Base-by-base conservation (phyloP, 2,888 invertebrate genomes). In the Cepaea hortensis region DNA sequence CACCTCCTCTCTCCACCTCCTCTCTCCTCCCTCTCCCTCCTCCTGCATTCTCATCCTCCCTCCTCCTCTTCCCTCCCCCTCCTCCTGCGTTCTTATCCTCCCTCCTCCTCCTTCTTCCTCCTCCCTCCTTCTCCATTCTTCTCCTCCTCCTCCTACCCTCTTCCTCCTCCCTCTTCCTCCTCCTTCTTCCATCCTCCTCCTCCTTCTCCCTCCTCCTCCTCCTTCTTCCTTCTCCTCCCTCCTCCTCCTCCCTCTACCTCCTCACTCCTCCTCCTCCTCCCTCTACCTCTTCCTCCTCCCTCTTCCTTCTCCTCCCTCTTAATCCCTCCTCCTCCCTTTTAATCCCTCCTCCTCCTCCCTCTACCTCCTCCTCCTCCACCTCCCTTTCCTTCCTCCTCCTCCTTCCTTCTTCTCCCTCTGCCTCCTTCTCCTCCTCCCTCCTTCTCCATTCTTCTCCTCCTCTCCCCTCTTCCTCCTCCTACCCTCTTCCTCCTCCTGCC, bases 1-100 rank as follows among this genome's bases (percentile, higher is more conserved):
- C n/a, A n/a, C n/a, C n/a, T n/a, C n/a, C n/a, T n/a, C n/a, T n/a
- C n/a, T n/a, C n/a, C n/a, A n/a, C n/a, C n/a, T n/a, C n/a, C n/a
- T n/a, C n/a, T n/a, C n/a, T n/a, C n/a, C n/a, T n/a, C n/a, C n/a
- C n/a, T n/a, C n/a, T n/a, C n/a, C n/a, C n/a, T n/a, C n/a, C n/a
- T n/a, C n/a, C n/a, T n/a, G n/a, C n/a, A n/a, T n/a, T n/a, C n/a
- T n/a, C n/a, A n/a, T n/a, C n/a, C n/a, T n/a, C n/a, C 55, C 50
- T 46, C 72, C 50, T 84, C 55, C 65, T 70, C 61, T 35, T 81
- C 23, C 61, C 72, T n/a, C 68, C 23, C 11, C n/a, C 46, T 82
- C 50, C 35, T 7, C 23, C 11, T 84, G 48, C 20, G 18, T 50
- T n/a, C n/a, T n/a, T n/a, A n/a, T n/a, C n/a, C n/a, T n/a, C n/a